Percentiles rank a stretch among this genome's conserved stretches.
These are phyloP conservation scores for Melanostoma mellinum DNA, from an alignment of 2,888 invertebrate species.

Conservation along the genomic window DNA sequence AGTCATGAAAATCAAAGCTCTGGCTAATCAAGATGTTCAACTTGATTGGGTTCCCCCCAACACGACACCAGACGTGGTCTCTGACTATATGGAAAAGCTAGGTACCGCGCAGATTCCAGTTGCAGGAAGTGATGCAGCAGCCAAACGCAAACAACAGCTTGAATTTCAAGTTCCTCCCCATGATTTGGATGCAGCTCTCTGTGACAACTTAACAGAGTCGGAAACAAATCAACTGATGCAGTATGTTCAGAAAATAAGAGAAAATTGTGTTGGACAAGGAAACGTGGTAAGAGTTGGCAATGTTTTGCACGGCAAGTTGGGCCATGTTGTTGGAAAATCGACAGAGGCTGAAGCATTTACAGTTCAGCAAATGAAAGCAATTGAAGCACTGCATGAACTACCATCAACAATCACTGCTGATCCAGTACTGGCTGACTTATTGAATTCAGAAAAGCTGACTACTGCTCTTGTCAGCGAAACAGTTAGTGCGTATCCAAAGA, in stretches of 20 bases:
- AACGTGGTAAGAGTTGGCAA: constrained; percentile 86
- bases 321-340: constrained; percentile 77
- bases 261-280: constrained; percentile 89
- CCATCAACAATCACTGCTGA: constrained; percentile 74
- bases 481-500: constrained; percentile 75
- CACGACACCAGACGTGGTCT: constrained; percentile 86
- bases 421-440: constrained; percentile 75
- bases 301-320: constrained; percentile 76
- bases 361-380: constrained; percentile 65
- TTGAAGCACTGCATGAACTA: constrained; percentile 74
- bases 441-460: constrained; percentile 77
- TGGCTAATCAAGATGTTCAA: constrained; percentile 85
- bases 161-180: constrained; percentile 93
- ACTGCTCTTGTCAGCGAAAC: constrained; percentile 75
- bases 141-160: constrained; percentile 89
- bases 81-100: constrained; percentile 86
- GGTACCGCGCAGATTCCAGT: constrained; percentile 90
- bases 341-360: constrained; percentile 48
- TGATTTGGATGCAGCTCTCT: constrained; percentile 86
- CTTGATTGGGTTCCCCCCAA: constrained; percentile 91
- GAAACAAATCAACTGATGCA: constrained; percentile 84
- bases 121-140: constrained; percentile 90
- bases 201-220: constrained; percentile 81
- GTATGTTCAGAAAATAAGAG: constrained; percentile 85
- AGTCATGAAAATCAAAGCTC: constrained; percentile 82